These are phyloP conservation scores for Prunella himalayana DNA, from an alignment of 2,113 vertebrate species.

Conservation along the genomic window DNA sequence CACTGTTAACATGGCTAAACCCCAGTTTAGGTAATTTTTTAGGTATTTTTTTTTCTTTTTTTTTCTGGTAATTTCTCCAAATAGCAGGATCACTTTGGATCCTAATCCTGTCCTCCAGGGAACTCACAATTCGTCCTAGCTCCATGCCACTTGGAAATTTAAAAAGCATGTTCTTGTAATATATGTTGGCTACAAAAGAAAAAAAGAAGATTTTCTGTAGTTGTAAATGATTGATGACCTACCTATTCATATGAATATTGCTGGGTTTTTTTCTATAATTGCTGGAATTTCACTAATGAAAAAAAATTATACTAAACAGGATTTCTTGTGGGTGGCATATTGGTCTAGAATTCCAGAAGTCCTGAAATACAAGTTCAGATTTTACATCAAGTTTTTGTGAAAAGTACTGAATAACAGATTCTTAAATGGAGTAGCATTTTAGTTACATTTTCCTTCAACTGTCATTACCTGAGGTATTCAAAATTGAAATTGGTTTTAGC, in stretches of 20 bases:
- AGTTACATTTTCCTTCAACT: background rate
- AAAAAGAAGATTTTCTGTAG: background rate
- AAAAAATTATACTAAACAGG: background rate
- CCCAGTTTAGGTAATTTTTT: too few species aligned
- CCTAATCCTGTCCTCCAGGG: background rate
- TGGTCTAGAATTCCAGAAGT: background rate
- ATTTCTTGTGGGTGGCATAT: background rate
- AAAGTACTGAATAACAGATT: background rate
- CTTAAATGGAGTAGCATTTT: background rate
- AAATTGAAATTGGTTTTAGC: background rate
- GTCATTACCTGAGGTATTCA: background rate
- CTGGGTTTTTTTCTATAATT: background rate
- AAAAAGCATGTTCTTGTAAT: background rate
- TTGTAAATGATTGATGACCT: background rate
- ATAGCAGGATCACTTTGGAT: background rate
- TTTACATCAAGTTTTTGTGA: background rate
- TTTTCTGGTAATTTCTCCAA: background rate
- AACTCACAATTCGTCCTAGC: background rate
- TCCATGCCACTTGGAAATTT: background rate
- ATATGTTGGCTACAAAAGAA: background rate
- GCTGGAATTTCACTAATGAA: background rate
- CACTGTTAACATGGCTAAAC: background rate
- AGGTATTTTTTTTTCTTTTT: background rate
- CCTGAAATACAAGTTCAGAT: background rate
- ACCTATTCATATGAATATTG: background rate